These are phyloP conservation scores for Xyrichtys novacula DNA, from an alignment of 2,797 vertebrate genomes.

Conservation along the genomic window DNA sequence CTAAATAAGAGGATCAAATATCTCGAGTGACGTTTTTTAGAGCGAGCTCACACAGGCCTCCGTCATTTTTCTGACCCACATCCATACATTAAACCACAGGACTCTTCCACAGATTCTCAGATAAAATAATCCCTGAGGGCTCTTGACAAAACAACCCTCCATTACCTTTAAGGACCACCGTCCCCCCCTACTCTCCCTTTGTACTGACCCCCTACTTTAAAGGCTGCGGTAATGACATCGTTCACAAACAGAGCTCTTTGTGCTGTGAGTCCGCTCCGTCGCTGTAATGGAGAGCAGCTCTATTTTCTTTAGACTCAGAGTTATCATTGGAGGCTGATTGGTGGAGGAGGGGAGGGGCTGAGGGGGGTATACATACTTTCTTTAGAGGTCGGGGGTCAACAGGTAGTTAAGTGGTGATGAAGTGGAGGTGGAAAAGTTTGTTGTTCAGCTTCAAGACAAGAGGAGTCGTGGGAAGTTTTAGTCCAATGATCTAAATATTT, in stretches of 20 bases:
- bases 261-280: slow-evolving; percentile 8
- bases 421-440: slow-evolving; percentile 15
- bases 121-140: slow-evolving; percentile 44
- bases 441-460: background rate
- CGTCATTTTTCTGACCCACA: slow-evolving; percentile 30
- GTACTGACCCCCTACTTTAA: slow-evolving; percentile 8
- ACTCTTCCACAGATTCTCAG: slow-evolving; percentile 24
- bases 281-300: slow-evolving; percentile 50
- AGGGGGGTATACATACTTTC: background rate
- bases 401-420: slow-evolving; percentile 32
- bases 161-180: slow-evolving; percentile 29
- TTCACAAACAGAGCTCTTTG: slow-evolving; percentile 34
- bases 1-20: slow-evolving; percentile 27
- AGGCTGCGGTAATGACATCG: slow-evolving; percentile 33
- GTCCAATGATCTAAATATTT: too few relatives aligned
- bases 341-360: background rate
- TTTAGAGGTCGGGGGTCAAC: slow-evolving; percentile 38
- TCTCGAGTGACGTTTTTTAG: slow-evolving; percentile 3
- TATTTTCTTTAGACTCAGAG: slow-evolving; percentile 16
- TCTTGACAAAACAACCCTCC: slow-evolving; percentile 41
- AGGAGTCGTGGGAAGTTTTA: background rate
- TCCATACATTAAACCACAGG: slow-evolving; percentile 38
- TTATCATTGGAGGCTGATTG: slow-evolving; percentile 14
- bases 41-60: slow-evolving; percentile 12
- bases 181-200: too few relatives aligned